These are phyloP conservation scores for Augochlorella aurata DNA, from an alignment of 2,888 invertebrate genomes.

Conservation along the genomic window DNA sequence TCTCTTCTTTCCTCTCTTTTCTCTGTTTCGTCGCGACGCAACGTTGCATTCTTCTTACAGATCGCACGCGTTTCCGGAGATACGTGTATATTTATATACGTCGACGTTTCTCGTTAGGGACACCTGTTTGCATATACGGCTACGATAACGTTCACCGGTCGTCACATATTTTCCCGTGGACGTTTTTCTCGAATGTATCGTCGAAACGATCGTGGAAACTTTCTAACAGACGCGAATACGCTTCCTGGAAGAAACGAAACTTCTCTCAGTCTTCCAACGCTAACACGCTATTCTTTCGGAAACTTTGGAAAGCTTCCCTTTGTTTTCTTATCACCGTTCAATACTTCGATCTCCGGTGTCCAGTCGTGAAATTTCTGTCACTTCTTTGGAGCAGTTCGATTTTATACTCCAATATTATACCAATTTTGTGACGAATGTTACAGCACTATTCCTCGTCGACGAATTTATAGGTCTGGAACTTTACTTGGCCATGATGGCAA, in stretches of 20 bases:
- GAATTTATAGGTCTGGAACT: too few species aligned
- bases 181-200: not conserved
- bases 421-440: too few species aligned
- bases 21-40: too few species aligned
- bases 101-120: slow-evolving; percentile 21
- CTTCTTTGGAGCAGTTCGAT: too few species aligned
- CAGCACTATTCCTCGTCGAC: too few species aligned
- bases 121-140: slow-evolving; percentile 33
- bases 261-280: not conserved
- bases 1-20: not conserved
- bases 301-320: not conserved
- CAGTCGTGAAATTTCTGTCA: too few species aligned
- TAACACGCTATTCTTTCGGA: not conserved
- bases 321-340: not conserved
- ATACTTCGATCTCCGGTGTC: not conserved
- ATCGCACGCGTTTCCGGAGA: slow-evolving; percentile 32
- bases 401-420: too few species aligned
- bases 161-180: not conserved
- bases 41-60: not conserved
- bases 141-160: not conserved
- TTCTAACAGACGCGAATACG: not conserved
- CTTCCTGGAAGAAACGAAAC: not conserved
- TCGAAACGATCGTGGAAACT: not conserved
- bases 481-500: too few species aligned
- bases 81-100: slow-evolving; percentile 1